phyloP scores from a whole-genome alignment of 1,140 invertebrate species.

The Hylyphantes graminicola region DNA sequence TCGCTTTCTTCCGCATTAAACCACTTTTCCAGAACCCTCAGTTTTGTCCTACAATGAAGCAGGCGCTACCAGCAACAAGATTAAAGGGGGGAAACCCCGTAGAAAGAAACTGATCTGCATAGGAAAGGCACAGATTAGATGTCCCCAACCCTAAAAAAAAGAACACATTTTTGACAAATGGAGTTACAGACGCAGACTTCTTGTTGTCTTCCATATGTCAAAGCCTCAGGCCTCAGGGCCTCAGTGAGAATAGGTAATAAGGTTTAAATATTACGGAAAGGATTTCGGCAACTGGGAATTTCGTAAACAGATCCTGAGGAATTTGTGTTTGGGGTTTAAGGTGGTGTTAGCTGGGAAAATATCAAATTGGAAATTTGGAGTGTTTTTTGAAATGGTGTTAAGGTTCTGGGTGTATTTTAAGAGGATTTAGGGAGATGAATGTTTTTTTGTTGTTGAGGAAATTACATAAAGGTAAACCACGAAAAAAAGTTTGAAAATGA shows the following conservation, averaged over 20 bases:
- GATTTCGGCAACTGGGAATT: no score
- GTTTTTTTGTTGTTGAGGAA: no score
- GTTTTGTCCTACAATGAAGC: constrained; percentile 14
- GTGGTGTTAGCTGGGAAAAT: no score
- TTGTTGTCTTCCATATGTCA: constrained; percentile 38
- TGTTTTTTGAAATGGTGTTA: no score
- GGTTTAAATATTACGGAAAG: constrained; percentile 6
- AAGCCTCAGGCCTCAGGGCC: not conserved
- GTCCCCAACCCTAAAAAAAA: constrained; percentile 3
- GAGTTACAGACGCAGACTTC: constrained; percentile 36
- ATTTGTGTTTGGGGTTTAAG: no score
- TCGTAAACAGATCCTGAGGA: no score
- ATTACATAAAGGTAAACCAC: no score
- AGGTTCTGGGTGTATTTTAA: no score
- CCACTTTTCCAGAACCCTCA: not conserved
- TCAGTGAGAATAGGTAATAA: constrained; percentile 2
- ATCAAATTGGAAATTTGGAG: no score
- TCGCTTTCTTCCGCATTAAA: not conserved
- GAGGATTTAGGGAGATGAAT: no score
- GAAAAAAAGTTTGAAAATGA: no score
- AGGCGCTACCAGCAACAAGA: constrained; percentile 26
- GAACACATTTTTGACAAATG: constrained; percentile 34
- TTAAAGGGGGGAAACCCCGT: constrained; percentile 8
- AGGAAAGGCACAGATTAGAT: constrained; percentile 27
- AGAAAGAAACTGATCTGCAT: constrained; percentile 38